Base-by-base conservation (phyloP, 2,113 vertebrate genomes). In the Phalacrocorax pelagicus region DNA sequence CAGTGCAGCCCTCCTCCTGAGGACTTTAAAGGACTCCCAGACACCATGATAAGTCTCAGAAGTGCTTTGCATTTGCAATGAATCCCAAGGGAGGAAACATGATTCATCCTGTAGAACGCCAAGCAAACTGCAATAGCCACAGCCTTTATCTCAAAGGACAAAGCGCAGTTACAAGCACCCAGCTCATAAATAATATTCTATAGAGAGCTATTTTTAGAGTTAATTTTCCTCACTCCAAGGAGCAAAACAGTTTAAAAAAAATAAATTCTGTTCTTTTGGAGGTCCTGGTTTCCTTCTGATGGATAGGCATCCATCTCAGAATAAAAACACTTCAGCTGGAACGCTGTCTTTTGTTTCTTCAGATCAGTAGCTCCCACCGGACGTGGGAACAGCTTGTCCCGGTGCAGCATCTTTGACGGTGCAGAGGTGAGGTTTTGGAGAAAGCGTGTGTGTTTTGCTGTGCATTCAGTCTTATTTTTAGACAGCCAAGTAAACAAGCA, bases 381-480 rank as follows among this genome's bases (percentile, higher is more conserved):
- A 38, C 54, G 62, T 0, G 6, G 29, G 47, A 85, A 44, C 5
- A 70, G 9, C 19, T 95, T 61, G 26, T 59, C 22, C 57, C 49
- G 51, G 52, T 0, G 3, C 54, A 73, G 70, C 73, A 94, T 49
- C 46, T 79, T 54, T 46, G 75, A 16, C 32, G 46, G 58, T 1
- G 3, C 44, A 90, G 74, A 94, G 59, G 47, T 36, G 15, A 85
- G n/a, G 47, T 29, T 90, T 55, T 94, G 59, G 27, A 79, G 36
- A 61, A 12, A 86, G 18, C 42, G 12, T 4, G 23, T 54, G 72
- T 2, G 0, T 58, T 87, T 71, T 73, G 38, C 71, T 81, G 52
- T 21, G n/a, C n/a, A 9, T 79, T 91, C 75, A 73, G 61, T 29
- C 44, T 46, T 93, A 94, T 80, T 92, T 95, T 96, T 93, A 91